phyloP scores from a whole-genome alignment of 2,888 invertebrate species.

The Drosophila subquinaria region DNA sequence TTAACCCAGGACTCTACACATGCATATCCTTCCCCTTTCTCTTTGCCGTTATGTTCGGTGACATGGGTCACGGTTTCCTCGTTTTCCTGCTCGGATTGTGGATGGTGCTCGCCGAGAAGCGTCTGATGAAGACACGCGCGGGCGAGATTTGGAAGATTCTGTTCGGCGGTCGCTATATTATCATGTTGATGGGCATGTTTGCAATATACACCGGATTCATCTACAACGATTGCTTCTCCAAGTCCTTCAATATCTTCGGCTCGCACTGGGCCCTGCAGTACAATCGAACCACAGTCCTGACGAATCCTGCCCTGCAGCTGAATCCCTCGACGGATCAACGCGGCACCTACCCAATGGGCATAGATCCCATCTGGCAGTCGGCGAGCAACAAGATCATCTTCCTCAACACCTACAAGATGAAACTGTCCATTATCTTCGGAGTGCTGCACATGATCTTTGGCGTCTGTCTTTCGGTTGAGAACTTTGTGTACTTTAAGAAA shows the following conservation, averaged over 20 bases:
- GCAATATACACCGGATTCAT: constrained; percentile 98
- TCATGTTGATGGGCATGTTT: constrained; percentile 97
- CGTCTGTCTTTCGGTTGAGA: constrained; percentile 92
- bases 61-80: constrained; percentile 95
- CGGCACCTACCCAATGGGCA: constrained; percentile 91
- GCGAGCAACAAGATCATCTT: constrained; percentile 96
- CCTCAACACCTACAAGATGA: constrained; percentile 98
- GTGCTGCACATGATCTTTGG: constrained; percentile 98
- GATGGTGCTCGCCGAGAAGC: constrained; percentile 93
- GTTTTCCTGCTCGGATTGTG: constrained; percentile 93
- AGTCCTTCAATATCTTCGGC: constrained; percentile 96
- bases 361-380: constrained; percentile 92
- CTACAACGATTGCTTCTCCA: constrained; percentile 98
- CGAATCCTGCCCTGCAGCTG: constrained; percentile 87
- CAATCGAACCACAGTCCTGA: constrained; percentile 86
- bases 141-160: constrained; percentile 98
- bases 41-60: constrained; percentile 98
- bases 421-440: constrained; percentile 96
- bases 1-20: constrained; percentile 95
- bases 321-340: constrained; percentile 87
- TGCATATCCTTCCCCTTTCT: constrained; percentile 97
- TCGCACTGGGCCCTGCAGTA: constrained; percentile 91
- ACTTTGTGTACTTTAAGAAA: constrained; percentile 91
- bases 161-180: constrained; percentile 98
- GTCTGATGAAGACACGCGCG: constrained; percentile 88